Conservation (phyloP, 1,140 invertebrate genomes). For the Euschistus heros region DNA sequence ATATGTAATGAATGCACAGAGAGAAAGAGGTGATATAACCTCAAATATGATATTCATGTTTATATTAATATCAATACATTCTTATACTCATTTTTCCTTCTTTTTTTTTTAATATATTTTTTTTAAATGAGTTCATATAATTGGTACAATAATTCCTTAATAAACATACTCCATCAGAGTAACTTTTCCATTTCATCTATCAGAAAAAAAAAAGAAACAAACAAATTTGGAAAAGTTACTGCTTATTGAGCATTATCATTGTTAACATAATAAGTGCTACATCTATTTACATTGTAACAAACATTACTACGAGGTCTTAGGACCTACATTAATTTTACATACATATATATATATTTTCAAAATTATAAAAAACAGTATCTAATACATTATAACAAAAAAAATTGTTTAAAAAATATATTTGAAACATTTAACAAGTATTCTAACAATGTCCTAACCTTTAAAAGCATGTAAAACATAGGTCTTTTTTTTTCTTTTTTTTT, state of each 20-base stretch:
- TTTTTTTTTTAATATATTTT: no score
- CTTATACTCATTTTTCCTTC: no score
- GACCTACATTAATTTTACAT: slow-evolving; percentile 10
- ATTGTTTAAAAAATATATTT: slow-evolving; percentile 25
- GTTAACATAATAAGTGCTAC: slow-evolving; percentile 19
- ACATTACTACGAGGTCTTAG: slow-evolving; percentile 19
- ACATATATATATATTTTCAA: slow-evolving; percentile 10
- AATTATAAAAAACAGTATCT: slow-evolving; percentile 14
- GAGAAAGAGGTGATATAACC: no score
- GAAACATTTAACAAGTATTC: slow-evolving; percentile 27
- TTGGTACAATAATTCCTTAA: slow-evolving; percentile 24
- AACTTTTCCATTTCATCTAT: slow-evolving; percentile 17
- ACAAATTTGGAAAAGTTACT: slow-evolving; percentile 13
- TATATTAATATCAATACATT: no score
- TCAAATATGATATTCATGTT: no score
- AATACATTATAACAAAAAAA: slow-evolving; percentile 17
- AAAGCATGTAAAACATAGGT: slow-evolving; percentile 25
- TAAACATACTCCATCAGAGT: slow-evolving; percentile 25
- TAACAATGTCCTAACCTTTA: slow-evolving; percentile 19
- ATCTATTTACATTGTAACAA: slow-evolving; percentile 24
- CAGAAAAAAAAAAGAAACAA: not conserved
- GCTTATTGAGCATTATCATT: slow-evolving; percentile 17
- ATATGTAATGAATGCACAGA: no score
- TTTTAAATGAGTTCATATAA: not conserved
- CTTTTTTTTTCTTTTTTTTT: no score